phyloP scores from a whole-genome alignment of 1,140 invertebrate genomes.

The Conus betulinus region DNA sequence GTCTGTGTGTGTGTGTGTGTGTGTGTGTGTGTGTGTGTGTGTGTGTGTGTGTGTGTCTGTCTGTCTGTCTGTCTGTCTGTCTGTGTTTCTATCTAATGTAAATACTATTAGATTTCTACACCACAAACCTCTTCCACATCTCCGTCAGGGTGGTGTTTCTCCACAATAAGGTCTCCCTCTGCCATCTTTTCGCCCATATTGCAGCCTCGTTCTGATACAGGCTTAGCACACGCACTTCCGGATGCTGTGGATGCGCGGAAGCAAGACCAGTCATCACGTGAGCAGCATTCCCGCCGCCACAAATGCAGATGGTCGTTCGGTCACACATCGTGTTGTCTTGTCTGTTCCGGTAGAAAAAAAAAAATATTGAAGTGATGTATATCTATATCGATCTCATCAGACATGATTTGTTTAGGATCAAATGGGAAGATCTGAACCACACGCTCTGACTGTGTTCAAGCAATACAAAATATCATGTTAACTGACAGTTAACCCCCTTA shows the following conservation, averaged over 20 bases:
- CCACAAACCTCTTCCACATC: not conserved
- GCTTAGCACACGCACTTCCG: slow-evolving; percentile 59
- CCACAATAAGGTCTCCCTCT: slow-evolving; percentile 51
- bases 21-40: too few species aligned
- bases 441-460: too few species aligned
- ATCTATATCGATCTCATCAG: too few species aligned
- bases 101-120: too few species aligned
- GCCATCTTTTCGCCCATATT: slow-evolving; percentile 58
- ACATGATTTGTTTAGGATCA: too few species aligned
- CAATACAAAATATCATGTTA: too few species aligned
- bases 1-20: too few species aligned
- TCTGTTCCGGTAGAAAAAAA: not conserved
- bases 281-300: slow-evolving; percentile 65
- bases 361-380: not conserved
- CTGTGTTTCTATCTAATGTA: too few species aligned
- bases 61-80: too few species aligned
- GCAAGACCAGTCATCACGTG: slow-evolving; percentile 65
- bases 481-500: too few species aligned
- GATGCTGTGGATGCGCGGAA: slow-evolving; percentile 46
- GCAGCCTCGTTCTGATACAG: slow-evolving; percentile 65
- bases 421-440: too few species aligned
- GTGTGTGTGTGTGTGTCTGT: too few species aligned
- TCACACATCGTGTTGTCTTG: not conserved
- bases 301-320: slow-evolving; percentile 52
- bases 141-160: not conserved